phyloP scores from a whole-genome alignment of 2,797 vertebrate species.

The Cuculus canorus region DNA sequence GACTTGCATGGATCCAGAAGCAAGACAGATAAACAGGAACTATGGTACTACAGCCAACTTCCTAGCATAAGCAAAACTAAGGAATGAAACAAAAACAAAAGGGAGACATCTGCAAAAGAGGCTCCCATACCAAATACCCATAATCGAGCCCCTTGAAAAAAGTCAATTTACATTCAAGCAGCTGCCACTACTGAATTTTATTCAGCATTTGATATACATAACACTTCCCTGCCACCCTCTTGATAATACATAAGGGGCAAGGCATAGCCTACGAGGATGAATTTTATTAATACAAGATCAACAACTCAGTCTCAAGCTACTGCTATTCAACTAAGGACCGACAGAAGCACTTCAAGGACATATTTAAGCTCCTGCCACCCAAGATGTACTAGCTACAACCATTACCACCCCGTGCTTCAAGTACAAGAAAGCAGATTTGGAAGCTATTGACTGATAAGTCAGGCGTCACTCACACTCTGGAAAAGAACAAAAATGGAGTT shows the following conservation, averaged over 20 bases:
- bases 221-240: rapidly evolving
- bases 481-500: not conserved
- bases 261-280: not conserved
- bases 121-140: not conserved
- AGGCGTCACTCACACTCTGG: not conserved
- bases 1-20: not conserved
- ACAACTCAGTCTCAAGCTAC: not conserved
- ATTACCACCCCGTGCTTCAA: not conserved
- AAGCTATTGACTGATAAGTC: not conserved
- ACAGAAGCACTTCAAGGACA: not conserved
- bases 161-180: not conserved
- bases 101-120: not conserved
- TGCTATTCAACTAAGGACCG: not conserved
- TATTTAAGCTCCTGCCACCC: not conserved
- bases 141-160: not conserved
- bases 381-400: not conserved
- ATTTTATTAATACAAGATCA: not conserved
- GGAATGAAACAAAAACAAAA: not conserved
- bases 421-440: not conserved
- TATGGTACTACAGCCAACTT: not conserved
- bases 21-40: not conserved
- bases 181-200: not conserved
- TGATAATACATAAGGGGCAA: not conserved
- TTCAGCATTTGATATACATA: not conserved
- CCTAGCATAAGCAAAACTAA: not conserved